Conservation (phyloP, 2,113 vertebrate genomes). For the Asarcornis scutulata region DNA sequence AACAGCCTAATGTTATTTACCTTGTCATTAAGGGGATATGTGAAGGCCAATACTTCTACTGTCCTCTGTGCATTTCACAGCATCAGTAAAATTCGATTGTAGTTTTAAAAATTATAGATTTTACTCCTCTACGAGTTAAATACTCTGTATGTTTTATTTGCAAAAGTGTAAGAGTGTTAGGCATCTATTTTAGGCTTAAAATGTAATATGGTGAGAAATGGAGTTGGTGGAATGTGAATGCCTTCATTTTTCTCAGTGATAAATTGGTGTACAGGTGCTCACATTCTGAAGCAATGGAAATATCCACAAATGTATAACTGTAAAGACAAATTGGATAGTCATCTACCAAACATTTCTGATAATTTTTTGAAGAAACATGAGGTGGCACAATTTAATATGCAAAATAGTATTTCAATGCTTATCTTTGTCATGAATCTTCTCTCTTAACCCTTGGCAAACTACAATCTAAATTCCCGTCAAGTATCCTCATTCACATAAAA, state of each 20-base stretch:
- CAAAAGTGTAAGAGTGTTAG: not conserved
- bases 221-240: not conserved
- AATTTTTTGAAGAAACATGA: not conserved
- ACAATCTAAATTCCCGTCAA: not conserved
- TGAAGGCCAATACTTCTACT: fast-evolving
- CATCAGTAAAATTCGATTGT: not conserved
- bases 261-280: not conserved
- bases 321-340: no score
- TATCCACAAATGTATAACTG: no score
- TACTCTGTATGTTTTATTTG: not conserved
- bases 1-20: no score
- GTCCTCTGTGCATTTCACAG: not conserved
- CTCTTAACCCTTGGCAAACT: not conserved
- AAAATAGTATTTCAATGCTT: not conserved
- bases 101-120: not conserved
- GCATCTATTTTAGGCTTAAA: not conserved
- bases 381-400: not conserved
- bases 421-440: not conserved
- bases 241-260: not conserved
- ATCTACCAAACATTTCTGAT: no score
- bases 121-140: not conserved
- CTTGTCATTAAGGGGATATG: fast-evolving
- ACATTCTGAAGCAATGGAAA: no score
- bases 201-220: not conserved
- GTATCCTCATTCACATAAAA: not conserved